These are phyloP conservation scores for Xanthostigma xanthostigma DNA, from an alignment of 2,888 invertebrate species.

Conservation along the genomic window DNA sequence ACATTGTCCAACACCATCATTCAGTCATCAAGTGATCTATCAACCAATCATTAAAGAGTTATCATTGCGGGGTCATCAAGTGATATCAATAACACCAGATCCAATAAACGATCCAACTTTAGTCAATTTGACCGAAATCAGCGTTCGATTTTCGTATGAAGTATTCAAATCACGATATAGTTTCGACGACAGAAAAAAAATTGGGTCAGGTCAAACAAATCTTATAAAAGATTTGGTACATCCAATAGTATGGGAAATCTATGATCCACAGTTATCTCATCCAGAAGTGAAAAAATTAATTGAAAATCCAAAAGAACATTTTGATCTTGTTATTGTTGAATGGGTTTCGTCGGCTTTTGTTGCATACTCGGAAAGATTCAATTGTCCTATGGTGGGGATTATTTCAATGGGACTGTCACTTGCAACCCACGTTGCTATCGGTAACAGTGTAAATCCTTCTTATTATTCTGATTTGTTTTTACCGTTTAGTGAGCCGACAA, in stretches of 20 bases:
- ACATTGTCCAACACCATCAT: constrained; percentile 26
- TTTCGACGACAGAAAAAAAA: not conserved
- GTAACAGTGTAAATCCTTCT: constrained; percentile 14
- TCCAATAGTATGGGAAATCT: constrained; percentile 1
- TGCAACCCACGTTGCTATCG: constrained; percentile 6
- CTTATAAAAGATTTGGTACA: too few species aligned
- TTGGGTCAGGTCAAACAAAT: too few species aligned
- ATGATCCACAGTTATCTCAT: constrained; percentile 8
- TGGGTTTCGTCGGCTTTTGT: constrained; percentile 7
- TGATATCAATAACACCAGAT: constrained; percentile 29
- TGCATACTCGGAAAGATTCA: constrained; percentile 15
- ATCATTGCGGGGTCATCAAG: constrained; percentile 29
- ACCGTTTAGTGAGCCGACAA: not conserved
- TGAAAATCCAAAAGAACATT: constrained; percentile 10
- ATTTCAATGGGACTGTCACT: constrained; percentile 6
- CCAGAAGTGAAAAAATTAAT: constrained; percentile 8
- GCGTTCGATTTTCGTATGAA: constrained; percentile 20
- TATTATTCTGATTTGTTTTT: constrained; percentile 7
- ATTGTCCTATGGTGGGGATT: constrained; percentile 18
- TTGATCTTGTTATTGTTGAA: constrained; percentile 21
- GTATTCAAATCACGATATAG: constrained; percentile 8
- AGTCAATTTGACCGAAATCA: constrained; percentile 27
- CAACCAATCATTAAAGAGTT: constrained; percentile 27
- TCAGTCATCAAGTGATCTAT: constrained; percentile 32
- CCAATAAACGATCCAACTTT: constrained; percentile 16